These are phyloP conservation scores for Bufo bufo DNA, from an alignment of 2,113 vertebrate species.

Conservation along the genomic window DNA sequence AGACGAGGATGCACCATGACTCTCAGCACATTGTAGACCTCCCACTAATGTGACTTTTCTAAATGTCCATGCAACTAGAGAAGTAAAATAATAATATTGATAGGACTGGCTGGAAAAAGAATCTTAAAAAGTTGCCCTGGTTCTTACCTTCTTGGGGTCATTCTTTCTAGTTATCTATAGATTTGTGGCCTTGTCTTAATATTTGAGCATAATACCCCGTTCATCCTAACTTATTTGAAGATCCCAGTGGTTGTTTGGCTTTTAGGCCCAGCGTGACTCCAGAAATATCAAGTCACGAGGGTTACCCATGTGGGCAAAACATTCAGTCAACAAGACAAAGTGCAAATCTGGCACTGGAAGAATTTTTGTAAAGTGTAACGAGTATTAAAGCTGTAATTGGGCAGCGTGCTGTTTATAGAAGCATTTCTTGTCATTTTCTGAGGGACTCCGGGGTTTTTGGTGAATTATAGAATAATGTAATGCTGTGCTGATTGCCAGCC, in stretches of 20 bases:
- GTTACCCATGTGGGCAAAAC: neutral
- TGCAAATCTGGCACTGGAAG: neutral
- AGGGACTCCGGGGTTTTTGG: neutral
- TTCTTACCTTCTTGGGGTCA: neutral
- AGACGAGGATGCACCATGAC: neutral
- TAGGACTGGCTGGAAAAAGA: too few species aligned
- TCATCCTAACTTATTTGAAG: neutral
- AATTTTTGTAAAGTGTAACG: neutral
- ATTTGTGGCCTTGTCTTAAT: neutral
- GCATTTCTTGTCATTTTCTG: neutral
- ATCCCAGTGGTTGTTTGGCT: neutral
- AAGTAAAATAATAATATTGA: neutral
- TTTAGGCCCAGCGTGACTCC: neutral
- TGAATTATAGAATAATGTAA: constrained; percentile 10
- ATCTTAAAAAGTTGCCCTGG: neutral
- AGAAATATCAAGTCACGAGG: neutral
- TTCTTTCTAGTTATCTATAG: neutral
- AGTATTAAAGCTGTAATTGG: neutral
- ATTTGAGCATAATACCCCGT: neutral
- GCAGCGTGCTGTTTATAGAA: neutral
- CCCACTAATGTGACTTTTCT: neutral
- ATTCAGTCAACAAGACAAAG: constrained; percentile 15
- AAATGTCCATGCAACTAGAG: neutral
- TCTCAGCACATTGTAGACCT: neutral
- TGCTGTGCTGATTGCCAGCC: neutral